Conservation (phyloP, 1,140 invertebrate species). For the Uloborus diversus region DNA sequence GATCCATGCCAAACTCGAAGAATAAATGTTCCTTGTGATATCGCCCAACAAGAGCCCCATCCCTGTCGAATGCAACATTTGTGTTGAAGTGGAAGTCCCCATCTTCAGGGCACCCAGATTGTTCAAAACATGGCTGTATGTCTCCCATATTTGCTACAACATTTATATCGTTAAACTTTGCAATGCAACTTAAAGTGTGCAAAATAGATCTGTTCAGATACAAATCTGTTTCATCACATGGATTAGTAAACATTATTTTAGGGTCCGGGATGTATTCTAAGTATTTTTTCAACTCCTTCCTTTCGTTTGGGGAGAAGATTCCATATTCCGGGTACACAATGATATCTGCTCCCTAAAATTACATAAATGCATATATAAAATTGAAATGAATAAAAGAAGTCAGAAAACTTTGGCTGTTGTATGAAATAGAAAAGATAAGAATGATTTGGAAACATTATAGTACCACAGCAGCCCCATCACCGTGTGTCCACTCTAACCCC, state of each 20-base stretch:
- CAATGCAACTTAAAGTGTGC: conserved; percentile 70
- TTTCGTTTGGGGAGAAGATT: not conserved
- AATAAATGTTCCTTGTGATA: conserved; percentile 83
- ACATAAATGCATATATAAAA: not conserved
- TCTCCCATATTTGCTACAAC: conserved; percentile 76
- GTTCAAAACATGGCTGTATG: not conserved
- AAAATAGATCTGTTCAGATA: conserved; percentile 58
- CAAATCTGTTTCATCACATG: conserved; percentile 19
- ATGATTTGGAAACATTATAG: not conserved
- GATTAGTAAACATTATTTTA: not conserved
- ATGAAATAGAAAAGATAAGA: not conserved
- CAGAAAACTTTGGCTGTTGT: not conserved
- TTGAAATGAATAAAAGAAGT: not conserved
- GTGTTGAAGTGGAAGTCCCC: conserved; percentile 75
- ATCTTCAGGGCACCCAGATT: conserved; percentile 62
- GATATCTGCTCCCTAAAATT: conserved; percentile 74
- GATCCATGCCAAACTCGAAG: conserved; percentile 69
- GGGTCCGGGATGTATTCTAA: conserved; percentile 45
- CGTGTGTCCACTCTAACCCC: not conserved
- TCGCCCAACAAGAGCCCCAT: conserved; percentile 70
- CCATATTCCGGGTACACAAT: conserved; percentile 85
- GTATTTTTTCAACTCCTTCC: not conserved
- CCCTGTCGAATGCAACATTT: conserved; percentile 77
- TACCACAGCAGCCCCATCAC: not conserved
- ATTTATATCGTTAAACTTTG: conserved; percentile 68